These are phyloP conservation scores for Nylanderia fulva DNA, from an alignment of 1,140 invertebrate genomes.

Conservation along the genomic window DNA sequence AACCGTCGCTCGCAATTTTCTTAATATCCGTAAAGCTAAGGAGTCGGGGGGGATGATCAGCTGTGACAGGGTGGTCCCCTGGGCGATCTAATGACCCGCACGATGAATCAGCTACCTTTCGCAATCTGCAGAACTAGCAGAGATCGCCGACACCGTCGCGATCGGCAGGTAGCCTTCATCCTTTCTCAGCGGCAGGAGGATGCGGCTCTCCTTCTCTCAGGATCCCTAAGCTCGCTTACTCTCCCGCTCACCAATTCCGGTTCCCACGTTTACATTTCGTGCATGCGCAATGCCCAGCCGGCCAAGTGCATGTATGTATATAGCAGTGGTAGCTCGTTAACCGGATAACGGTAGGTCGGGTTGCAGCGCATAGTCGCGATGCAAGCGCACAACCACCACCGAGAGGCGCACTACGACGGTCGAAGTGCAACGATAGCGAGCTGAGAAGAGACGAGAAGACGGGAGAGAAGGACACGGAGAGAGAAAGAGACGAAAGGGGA, in stretches of 20 bases:
- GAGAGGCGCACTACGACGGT: conserved; percentile 31
- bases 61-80: conserved; percentile 46
- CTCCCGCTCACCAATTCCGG: conserved; percentile 82
- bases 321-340: conserved; percentile 85
- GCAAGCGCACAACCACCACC: conserved; percentile 73
- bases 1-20: not conserved
- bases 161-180: conserved; percentile 58
- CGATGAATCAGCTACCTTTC: conserved; percentile 57
- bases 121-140: conserved; percentile 32
- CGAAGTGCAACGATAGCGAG: conserved; percentile 8
- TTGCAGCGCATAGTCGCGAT: conserved; percentile 67
- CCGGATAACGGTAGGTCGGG: conserved; percentile 84
- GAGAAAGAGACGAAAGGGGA: conserved; percentile 4
- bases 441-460: not conserved
- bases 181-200: conserved; percentile 70
- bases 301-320: conserved; percentile 70
- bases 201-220: conserved; percentile 44
- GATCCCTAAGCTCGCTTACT: conserved; percentile 62
- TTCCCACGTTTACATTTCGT: conserved; percentile 87
- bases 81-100: conserved; percentile 41
- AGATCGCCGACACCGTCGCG: conserved; percentile 13
- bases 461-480: not conserved
- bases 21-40: not conserved
- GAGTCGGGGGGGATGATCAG: not conserved
- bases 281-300: conserved; percentile 84